Evolutionary conservation across 2,797 vertebrate genomes (phyloP), one percentile per base, ranked within the genome.

Genomic region (Pipistrellus pipistrellus): DNA sequence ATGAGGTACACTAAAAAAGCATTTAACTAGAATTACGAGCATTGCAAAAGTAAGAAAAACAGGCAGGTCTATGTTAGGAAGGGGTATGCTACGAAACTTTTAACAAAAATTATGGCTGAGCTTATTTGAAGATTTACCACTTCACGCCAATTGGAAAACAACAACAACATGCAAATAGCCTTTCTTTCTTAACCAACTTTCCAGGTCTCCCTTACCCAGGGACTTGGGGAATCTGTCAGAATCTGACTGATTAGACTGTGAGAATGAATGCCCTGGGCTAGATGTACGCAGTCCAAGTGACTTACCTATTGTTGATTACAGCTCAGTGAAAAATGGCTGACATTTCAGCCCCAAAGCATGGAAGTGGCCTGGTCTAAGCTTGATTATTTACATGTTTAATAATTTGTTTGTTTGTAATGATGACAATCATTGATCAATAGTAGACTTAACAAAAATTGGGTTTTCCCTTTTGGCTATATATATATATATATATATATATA

Each of bases 301-400:
- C 25, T 91, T 85, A 80, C 30, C 75, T 75, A 81, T 41, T 93
- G 55, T 55, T 95, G 57, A 93, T 69, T 78, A 78, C 77, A 90
- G 17, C 35, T 91, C 30, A 59, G 76, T 93, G 73, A 95, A 89
- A 96, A 96, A 90, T 90, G 64, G 44, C 46, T 90, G 64, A 38
- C 8, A 71, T 81, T 85, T 90, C 35, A 84, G 68, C 14, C 46
- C 4, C 41, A 81, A 78, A 55, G 21, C 68, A 51, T 46, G 18
- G 21, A 68, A 85, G 11, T 38, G 5, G 17, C 30, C 13, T 41
- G 48, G 59, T 62, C 12, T 85, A 82, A 84, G 2, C 38, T 30
- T 77, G 18, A 3, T 86, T 92, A 25, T 41, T 62, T 88, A 51
- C 21, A 6, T 25, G 15, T 66, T 48, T 66, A 32, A 68, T 68